These are phyloP conservation scores for Brachyopa scutellaris DNA, from an alignment of 2,888 invertebrate genomes.

Conservation along the genomic window DNA sequence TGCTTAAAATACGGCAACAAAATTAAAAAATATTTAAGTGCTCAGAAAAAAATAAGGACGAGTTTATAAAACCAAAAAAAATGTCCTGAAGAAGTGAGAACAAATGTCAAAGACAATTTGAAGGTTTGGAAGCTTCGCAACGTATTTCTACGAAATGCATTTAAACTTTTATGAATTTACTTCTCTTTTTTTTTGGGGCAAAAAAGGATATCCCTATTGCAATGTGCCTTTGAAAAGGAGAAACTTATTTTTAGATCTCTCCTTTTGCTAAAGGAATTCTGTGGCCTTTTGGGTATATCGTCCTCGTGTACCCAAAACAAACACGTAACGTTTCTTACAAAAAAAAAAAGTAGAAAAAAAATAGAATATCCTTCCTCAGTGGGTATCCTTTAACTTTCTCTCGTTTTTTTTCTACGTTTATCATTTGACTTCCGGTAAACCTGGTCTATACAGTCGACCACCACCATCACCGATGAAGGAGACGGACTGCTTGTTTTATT, in stretches of 20 bases:
- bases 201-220: slow-evolving; percentile 12
- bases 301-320: too few relatives aligned
- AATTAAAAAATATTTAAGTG: too few relatives aligned
- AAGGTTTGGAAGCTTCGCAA: too few relatives aligned
- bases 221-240: too few relatives aligned
- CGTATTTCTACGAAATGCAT: background rate
- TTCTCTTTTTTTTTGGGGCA: too few relatives aligned
- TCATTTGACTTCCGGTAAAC: slow-evolving; percentile 35
- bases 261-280: slow-evolving; percentile 1
- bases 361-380: background rate
- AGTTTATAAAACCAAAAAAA: too few relatives aligned
- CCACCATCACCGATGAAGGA: background rate
- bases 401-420: slow-evolving; percentile 19
- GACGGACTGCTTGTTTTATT: slow-evolving; percentile 20
- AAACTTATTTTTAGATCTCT: slow-evolving; percentile 3
- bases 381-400: slow-evolving; percentile 25
- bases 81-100: too few relatives aligned
- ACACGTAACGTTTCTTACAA: background rate
- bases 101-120: too few relatives aligned
- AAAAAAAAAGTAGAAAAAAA: background rate
- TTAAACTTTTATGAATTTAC: slow-evolving; percentile 27
- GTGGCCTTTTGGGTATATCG: background rate
- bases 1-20: too few relatives aligned
- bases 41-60: too few relatives aligned
- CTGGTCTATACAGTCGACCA: slow-evolving; percentile 10